Base-by-base conservation (phyloP, 2,113 vertebrate genomes). In the Ptychochromis oligacanthus region DNA sequence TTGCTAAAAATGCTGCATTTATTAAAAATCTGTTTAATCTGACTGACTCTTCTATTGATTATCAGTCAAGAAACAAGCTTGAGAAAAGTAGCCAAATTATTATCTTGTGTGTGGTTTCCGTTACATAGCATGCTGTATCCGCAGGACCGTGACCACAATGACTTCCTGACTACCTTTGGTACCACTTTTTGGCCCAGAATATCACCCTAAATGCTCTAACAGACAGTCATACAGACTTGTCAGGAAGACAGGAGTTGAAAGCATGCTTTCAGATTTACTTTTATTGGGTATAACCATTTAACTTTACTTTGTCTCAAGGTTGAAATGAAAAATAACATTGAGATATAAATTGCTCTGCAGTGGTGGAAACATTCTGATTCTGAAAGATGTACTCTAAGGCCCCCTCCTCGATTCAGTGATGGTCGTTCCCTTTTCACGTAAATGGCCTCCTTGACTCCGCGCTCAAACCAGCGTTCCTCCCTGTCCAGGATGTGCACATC, bases 261-360 rank as follows among this genome's bases (percentile, higher is more conserved):
- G n/a, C 3, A 67, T 18, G 22, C 64, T 49, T 17, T 49, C 14
- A 49, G 43, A 5, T 49, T 2, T 17, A 6, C 14, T 17, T 49
- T 17, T 49, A 12, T 46, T 14, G 43, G 13, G 4, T 46, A 6
- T 46, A 46, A 14, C 13, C 43, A 46, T 46, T 46, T 14, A 14
- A 46, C 43, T 14, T 0, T 0, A 65, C n/a, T 46, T 65, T 65
- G 8, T 15, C 43, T 46, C 5, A 5, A 46, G 43, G 43, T 6
- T 46, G 14, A 14, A 14, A 46, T 46, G 43, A 46, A 46, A 46
- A 43, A 43, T 43, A 43, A 6, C 38, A 13, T 4, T 12, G 13
- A 43, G 13, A 46, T 46, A 5, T 14, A 46, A 46, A 14, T 46
- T 46, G 12, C 13, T 13, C 4, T 46, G 43, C 43, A 46, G 43